Conservation (phyloP, 2,113 vertebrate species). For the Illadopsis cleaveri region DNA sequence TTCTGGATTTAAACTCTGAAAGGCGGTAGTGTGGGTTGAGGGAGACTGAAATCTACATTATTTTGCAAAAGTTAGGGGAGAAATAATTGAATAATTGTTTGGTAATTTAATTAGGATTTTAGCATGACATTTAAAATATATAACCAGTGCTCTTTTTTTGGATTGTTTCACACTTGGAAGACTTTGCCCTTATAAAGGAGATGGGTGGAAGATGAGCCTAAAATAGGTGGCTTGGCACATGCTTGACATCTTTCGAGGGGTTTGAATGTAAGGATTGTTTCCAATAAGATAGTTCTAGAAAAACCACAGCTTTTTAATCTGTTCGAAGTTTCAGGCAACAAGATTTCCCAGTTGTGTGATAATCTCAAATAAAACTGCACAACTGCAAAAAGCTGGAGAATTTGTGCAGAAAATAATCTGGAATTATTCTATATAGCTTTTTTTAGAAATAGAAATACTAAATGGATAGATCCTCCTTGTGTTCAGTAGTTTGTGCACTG, state of each 20-base stretch:
- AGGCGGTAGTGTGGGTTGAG: not conserved
- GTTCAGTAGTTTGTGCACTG: not conserved
- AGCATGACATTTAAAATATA: not conserved
- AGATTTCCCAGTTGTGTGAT: not conserved
- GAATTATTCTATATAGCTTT: not conserved
- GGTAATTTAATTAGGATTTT: not conserved
- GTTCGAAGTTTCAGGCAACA: not conserved
- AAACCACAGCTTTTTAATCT: not conserved
- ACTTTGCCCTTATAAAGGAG: constrained; percentile 25
- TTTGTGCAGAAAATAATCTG: not conserved
- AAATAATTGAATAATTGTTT: not conserved
- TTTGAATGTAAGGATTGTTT: constrained; percentile 8
- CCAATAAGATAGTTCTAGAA: not conserved
- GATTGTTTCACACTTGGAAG: not conserved
- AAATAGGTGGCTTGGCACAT: constrained; percentile 9
- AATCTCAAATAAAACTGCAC: not conserved
- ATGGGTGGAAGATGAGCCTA: not conserved
- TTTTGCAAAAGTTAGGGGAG: not conserved
- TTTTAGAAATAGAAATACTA: not conserved
- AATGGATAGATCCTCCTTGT: not conserved
- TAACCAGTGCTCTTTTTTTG: not conserved
- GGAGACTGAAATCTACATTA: not conserved
- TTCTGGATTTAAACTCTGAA: not conserved
- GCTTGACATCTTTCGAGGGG: not conserved
- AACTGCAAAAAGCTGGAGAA: not conserved